Conservation (phyloP, 2,113 vertebrate genomes). For the Pardalotus punctatus region DNA sequence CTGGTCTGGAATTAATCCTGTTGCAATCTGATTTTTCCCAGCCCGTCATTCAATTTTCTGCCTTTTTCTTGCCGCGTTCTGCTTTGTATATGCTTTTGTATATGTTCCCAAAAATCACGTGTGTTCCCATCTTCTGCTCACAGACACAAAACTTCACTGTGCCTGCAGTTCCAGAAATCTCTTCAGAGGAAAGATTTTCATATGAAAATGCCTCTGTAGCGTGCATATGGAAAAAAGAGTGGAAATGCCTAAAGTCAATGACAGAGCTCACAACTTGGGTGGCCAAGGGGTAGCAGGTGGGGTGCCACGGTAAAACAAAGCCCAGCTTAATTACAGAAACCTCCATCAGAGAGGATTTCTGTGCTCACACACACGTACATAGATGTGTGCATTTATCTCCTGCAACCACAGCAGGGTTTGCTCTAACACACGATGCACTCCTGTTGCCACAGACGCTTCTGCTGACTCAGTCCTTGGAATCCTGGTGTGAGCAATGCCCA, state of each 20-base stretch:
- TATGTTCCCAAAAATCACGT: background rate
- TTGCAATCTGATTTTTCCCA: background rate
- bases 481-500: background rate
- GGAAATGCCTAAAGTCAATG: background rate
- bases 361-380: background rate
- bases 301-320: conserved; percentile 9
- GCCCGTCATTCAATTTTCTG: background rate
- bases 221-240: background rate
- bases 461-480: conserved; percentile 6
- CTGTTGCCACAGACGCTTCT: background rate
- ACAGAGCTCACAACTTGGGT: conserved; percentile 8
- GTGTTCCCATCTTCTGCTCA: background rate
- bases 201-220: background rate
- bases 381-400: background rate
- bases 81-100: too few relatives aligned
- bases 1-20: background rate
- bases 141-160: background rate
- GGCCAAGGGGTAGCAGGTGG: conserved; percentile 25
- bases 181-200: background rate
- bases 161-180: background rate
- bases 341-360: background rate
- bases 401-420: background rate
- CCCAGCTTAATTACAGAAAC: background rate
- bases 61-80: background rate
- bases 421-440: background rate